Evolutionary conservation across 2,113 vertebrate species (phyloP), one percentile per base, ranked within the genome.

Genomic region (Plotosus lineatus): DNA sequence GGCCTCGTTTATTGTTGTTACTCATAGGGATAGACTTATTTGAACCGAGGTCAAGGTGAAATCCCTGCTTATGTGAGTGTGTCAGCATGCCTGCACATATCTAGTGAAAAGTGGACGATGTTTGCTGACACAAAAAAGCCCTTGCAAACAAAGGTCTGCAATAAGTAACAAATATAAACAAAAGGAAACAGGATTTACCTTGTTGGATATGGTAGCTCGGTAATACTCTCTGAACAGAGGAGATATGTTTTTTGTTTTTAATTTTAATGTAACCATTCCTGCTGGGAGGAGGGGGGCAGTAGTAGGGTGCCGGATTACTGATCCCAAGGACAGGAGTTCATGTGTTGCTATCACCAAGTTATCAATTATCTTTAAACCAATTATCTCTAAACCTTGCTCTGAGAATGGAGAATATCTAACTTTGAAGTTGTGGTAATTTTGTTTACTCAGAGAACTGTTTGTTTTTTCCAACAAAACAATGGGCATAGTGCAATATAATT

Each of bases 21-120:
- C 77, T 60, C 53, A 10, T 1, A 40, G 11, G 4, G 33, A 55
- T 38, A 48, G 12, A 33, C 28, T 31, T 36, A 19, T 63, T 17
- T 31, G 48, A 58, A 56, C 42, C 17, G 38, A 23, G 66, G 10
- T 78, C 48, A 40, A 73, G 75, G 46, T 50, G n/a, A 77, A 73
- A 72, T 63, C 66, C 42, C 31, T 51, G 51, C 10, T 26, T n/a
- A 60, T 23, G 28, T 71, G 21, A 21, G 28, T 58, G 51, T 28
- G 8, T 53, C 33, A 6, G 8, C 11, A 17, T 36, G 17, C 10
- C 26, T 19, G 26, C 1, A 33, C 21, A 33, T 50, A 33, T 61
- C 1, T 17, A 58, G 3, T 2, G 1, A 63, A 60, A 33, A 31
- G 14, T 28, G 8, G 28, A 15, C 31, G 21, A 63, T 0, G 60